A percentile compares a stretch with the other conserved stretches of the same genome.
phyloP scores from a whole-genome alignment of 2,113 vertebrate species.

The Dasypus novemcinctus region DNA sequence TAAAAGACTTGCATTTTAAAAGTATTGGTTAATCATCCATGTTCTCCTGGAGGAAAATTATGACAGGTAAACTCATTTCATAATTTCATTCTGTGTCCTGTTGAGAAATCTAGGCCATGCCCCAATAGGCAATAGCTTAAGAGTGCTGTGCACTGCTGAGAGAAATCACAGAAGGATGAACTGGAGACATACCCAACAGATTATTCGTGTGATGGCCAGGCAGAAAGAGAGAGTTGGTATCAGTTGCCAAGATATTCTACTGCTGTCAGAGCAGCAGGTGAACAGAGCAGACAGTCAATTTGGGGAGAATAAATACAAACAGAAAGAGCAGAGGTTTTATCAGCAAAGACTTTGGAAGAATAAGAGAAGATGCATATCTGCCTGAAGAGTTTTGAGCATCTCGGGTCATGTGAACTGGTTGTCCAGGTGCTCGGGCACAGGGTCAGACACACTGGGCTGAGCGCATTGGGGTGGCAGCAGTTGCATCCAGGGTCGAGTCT shows the following conservation, averaged over 20 bases:
- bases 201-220: background rate
- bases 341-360: background rate
- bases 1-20: background rate
- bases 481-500: background rate
- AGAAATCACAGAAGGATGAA: background rate
- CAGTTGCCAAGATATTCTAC: background rate
- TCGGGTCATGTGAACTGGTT: rapidly evolving
- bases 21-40: background rate
- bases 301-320: background rate
- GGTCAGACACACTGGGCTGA: background rate
- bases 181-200: background rate
- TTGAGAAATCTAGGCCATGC: background rate
- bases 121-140: background rate
- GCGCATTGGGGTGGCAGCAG: too few species aligned
- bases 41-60: background rate
- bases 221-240: background rate
- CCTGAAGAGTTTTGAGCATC: rapidly evolving
- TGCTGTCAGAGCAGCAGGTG: background rate
- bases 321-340: background rate
- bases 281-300: background rate
- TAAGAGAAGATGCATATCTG: background rate
- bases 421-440: background rate
- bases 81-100: background rate
- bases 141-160: background rate
- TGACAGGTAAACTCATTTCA: background rate